Percentiles rank a stretch among this genome's conserved stretches.
These are phyloP conservation scores for Buathra laborator DNA, from an alignment of 2,888 invertebrate genomes.

Conservation along the genomic window DNA sequence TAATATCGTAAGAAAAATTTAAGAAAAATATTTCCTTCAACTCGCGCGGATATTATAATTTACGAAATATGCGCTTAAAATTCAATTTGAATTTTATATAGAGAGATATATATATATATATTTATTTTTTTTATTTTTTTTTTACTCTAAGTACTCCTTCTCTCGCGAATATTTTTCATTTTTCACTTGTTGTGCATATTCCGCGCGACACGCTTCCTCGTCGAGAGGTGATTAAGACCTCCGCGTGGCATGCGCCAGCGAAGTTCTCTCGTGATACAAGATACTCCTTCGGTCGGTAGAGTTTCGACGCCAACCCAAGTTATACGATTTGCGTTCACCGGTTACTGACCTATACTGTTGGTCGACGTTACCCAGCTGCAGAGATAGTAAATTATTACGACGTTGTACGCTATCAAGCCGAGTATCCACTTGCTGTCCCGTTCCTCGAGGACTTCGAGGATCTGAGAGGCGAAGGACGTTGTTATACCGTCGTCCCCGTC, in stretches of 20 bases:
- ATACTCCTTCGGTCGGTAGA: conserved; percentile 20
- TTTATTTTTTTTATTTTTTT: too few relatives aligned
- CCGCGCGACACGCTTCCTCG: background rate
- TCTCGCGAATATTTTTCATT: background rate
- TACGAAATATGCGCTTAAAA: too few relatives aligned
- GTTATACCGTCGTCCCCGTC: conserved; percentile 14
- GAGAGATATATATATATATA: too few relatives aligned
- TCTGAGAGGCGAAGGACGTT: conserved; percentile 60
- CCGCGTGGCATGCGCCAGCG: background rate
- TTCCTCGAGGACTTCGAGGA: conserved; percentile 66
- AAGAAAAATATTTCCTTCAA: background rate
- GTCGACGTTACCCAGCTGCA: conserved; percentile 71
- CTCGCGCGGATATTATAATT: too few relatives aligned
- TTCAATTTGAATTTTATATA: too few relatives aligned
- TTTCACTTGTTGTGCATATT: background rate
- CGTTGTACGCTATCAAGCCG: conserved; percentile 74
- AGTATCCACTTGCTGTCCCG: conserved; percentile 73
- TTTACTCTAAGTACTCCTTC: too few relatives aligned
- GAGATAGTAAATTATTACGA: conserved; percentile 72
- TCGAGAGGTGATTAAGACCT: conserved; percentile 17
- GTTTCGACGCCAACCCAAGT: conserved; percentile 18
- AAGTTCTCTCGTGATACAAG: conserved; percentile 27
- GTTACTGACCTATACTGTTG: conserved; percentile 76
- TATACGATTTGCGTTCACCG: conserved; percentile 5
- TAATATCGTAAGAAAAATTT: too few relatives aligned